Conservation (phyloP, 2,888 invertebrate species). For the Tiliacea citrago region DNA sequence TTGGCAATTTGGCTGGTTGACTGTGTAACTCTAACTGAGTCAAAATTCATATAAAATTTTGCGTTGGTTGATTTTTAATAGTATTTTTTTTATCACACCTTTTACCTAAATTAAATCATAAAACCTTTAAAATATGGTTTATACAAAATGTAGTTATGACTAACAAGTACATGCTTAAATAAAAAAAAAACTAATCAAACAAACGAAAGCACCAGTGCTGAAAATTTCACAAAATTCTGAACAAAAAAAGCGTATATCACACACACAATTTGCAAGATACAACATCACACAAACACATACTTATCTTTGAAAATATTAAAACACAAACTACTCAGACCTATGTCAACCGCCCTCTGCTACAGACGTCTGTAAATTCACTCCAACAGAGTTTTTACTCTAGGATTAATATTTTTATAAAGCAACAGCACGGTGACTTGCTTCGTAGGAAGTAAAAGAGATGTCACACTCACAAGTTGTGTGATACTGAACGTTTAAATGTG, state of each 20-base stretch:
- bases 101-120: neutral
- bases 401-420: slow-evolving; percentile 46
- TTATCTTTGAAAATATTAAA: slow-evolving; percentile 36
- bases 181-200: neutral
- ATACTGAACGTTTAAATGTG: neutral
- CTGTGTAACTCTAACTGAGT: neutral
- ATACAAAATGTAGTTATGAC: too few species aligned
- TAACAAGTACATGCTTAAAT: neutral
- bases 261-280: slow-evolving; percentile 6
- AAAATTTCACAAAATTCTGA: neutral
- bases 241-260: neutral
- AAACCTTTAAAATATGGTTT: neutral
- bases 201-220: neutral
- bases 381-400: slow-evolving; percentile 19
- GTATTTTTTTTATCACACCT: neutral
- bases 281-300: slow-evolving; percentile 8
- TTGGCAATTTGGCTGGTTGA: neutral
- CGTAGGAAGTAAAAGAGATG: neutral
- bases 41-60: neutral
- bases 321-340: slow-evolving; percentile 21
- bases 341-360: slow-evolving; percentile 30
- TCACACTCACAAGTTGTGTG: slow-evolving; percentile 17
- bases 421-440: slow-evolving; percentile 6
- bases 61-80: neutral
- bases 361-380: slow-evolving; percentile 33